Conservation (phyloP, 2,888 invertebrate genomes). For the Antheraea yamamai region DNA sequence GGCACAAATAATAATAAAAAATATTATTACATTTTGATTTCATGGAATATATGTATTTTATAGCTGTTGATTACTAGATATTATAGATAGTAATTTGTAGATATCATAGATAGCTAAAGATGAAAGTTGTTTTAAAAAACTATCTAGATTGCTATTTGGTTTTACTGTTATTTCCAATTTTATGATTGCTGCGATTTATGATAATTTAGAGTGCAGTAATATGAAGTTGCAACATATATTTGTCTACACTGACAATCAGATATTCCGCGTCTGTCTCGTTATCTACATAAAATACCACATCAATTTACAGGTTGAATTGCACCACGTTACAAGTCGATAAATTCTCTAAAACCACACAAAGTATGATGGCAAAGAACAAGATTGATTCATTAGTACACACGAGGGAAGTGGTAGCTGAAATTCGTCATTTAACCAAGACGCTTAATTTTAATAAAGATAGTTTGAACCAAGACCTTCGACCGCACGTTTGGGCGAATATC, state of each 20-base stretch:
- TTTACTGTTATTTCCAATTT: not conserved
- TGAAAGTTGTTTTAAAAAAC: too few species aligned
- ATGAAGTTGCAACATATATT: not conserved
- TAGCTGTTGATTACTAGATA: too few species aligned
- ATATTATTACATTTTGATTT: too few species aligned
- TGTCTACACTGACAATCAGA: not conserved
- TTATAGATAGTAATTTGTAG: too few species aligned
- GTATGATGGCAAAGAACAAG: slow-evolving; percentile 64
- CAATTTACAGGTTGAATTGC: slow-evolving; percentile 61
- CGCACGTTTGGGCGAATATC: slow-evolving; percentile 60
- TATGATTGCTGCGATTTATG: not conserved
- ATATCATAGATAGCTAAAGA: too few species aligned
- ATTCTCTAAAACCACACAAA: slow-evolving; percentile 68
- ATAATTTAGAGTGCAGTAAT: not conserved
- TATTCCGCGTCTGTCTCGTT: not conserved
- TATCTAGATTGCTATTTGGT: not conserved
- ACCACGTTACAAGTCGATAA: slow-evolving; percentile 65
- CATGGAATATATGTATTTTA: too few species aligned
- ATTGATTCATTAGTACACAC: slow-evolving; percentile 56
- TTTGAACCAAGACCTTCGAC: slow-evolving; percentile 30
- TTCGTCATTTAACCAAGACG: slow-evolving; percentile 60
- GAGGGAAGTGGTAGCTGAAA: slow-evolving; percentile 63
- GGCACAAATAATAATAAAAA: too few species aligned
- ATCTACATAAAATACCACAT: not conserved
- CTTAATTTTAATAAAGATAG: slow-evolving; percentile 57